Conservation (phyloP, 30 jellyfish, hydroid and myxozoan genomes). For the Rhopilema esculentum region DNA sequence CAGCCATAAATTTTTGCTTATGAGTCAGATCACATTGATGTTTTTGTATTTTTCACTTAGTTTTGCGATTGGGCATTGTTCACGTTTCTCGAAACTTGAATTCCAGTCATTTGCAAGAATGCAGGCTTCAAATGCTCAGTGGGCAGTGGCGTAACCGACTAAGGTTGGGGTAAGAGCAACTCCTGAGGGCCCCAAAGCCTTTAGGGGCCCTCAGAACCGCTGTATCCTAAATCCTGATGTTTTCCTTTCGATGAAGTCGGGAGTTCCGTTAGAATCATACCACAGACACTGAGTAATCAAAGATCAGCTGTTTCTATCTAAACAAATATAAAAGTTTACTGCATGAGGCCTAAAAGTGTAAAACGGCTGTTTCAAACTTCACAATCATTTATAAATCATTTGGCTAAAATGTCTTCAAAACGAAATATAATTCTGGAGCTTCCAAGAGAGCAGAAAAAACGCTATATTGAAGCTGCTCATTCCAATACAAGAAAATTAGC, state of each 20-base stretch:
- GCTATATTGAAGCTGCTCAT: background rate
- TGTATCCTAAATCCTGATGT: constrained; percentile 13
- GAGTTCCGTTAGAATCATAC: constrained; percentile 8
- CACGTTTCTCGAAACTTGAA: no score
- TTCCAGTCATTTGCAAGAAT: no score
- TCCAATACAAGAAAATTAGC: background rate
- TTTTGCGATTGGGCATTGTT: no score
- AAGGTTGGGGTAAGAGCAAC: no score
- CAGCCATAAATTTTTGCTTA: no score
- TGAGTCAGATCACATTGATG: no score
- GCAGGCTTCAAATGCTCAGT: no score
- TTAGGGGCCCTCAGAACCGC: no score
- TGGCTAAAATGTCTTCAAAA: constrained; percentile 1
- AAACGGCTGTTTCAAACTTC: constrained; percentile 16
- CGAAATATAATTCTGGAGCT: background rate
- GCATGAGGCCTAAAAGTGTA: constrained; percentile 2
- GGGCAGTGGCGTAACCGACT: no score
- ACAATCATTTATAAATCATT: background rate
- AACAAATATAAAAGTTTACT: no score
- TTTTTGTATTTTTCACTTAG: no score
- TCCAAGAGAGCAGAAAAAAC: background rate
- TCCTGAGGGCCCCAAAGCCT: no score
- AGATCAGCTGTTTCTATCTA: background rate
- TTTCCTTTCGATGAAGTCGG: constrained; percentile 12
- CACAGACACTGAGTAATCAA: constrained; percentile 9